Evolutionary conservation across 2,888 invertebrate species (phyloP), one percentile per base, ranked within the genome.

Genomic region (Malthinus seriepunctatus): DNA sequence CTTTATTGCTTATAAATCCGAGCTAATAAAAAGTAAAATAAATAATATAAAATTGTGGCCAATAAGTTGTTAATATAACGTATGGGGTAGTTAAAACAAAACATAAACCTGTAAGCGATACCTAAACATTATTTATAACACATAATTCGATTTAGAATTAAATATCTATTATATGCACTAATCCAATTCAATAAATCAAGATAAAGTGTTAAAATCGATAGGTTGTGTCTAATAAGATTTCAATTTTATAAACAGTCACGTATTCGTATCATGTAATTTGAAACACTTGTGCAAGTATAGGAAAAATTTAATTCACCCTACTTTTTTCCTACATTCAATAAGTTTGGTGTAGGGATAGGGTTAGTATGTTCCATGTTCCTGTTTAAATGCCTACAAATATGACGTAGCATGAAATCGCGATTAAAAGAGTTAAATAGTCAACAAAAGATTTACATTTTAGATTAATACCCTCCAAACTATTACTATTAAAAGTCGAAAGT

Each of bases 341-440:
- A n/a, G 23, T 23, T 23, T 5, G 23, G 5, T 51, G 34, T 58
- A 63, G 64, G 63, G 62, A 51, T 54, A 45, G 53, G 37, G 42
- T 31, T 53, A 35, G 23, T 15, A 56, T 62, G 57, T 68, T 23
- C 23, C 23, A n/a, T 23, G 23, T 23, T 23, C 23, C 23, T 5
- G 23, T 23, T 23, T 74, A 73, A 75, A 70, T 71, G 63, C 66
- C 74, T 74, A 75, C 72, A 73, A 68, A 70, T 72, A 75, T 76
- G 76, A 76, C 76, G 69, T 68, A 67, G 76, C 77, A 77, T 77
- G 76, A 77, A 77, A 77, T 77, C 69, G 72, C 68, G 72, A 75
- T 76, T 75, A 74, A 75, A 77, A 75, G 74, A 75, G 74, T 74
- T 75, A 76, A 76, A 76, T 70, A 68, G 70, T 67, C 71, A 71